Base-by-base conservation (phyloP, 2,797 vertebrate genomes). In the Rhinella marina region DNA sequence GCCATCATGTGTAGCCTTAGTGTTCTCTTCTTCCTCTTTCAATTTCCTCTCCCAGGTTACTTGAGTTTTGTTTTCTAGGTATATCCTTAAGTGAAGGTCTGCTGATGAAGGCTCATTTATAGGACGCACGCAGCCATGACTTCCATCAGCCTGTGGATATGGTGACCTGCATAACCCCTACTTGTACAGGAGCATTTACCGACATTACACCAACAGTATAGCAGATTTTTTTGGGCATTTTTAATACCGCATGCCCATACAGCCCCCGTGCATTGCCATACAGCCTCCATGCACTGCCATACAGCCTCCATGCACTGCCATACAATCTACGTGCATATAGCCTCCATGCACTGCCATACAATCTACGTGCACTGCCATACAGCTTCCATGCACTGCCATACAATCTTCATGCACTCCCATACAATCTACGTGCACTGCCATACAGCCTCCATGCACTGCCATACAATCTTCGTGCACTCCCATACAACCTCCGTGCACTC, bases 41-140 rank as follows among this genome's bases (percentile, higher is more conserved):
- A 2, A 68, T 81, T 86, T 81, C 87, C 83, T 57, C 32, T 41
- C 41, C 72, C 73, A 50, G 73, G 73, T 76, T 70, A 54, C 59
- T 82, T 66, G 57, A 75, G 82, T 54, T 81, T 10, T 64, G 50
- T 27, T 82, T 75, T 86, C 59, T 52, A 61, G 48, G 75, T 62
- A 70, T 84, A 84, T 50, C 32, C 64, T 72, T 25, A 73, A 52
- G 61, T 21, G 50, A 23, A 79, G 73, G 56, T 25, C 50, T 84
- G 59, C 32, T 27, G 17, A 66, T 75, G 83, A 77, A 86, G 52
- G 82, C 59, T 72, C 82, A 83, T 88, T 84, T 82, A 84, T 32
- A 64, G 86, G 66, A 81, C 57, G n/a, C 48, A 13, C 3, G 17
- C 16, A 64, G 32, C 14, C 48, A 21, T 48, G 19, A 52, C 41